Percentiles rank a stretch among this genome's conserved stretches.
phyloP scores from a whole-genome alignment of 2,888 invertebrate species.

The Tricholauxania praeusta region DNA sequence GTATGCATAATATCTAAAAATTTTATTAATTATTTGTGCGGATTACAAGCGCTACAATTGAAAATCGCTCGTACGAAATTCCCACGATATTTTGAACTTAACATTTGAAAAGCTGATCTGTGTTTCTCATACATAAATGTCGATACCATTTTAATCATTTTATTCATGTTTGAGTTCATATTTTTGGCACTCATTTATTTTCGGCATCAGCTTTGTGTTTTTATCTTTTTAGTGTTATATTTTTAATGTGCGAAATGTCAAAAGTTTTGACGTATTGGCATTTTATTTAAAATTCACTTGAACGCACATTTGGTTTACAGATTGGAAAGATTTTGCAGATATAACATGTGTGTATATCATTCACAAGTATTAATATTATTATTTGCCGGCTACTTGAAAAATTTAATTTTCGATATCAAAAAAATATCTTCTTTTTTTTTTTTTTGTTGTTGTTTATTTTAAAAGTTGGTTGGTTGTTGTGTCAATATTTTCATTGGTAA shows the following conservation, averaged over 20 bases:
- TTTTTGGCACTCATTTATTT: background rate
- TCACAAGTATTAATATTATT: no score
- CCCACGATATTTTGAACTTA: no score
- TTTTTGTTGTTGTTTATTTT: background rate
- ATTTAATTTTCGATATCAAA: background rate
- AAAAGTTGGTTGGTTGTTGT: slow-evolving; percentile 3
- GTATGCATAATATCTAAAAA: no score
- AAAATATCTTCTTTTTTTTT: background rate
- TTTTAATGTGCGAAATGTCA: slow-evolving; percentile 2
- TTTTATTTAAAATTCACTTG: background rate
- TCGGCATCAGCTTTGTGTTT: background rate
- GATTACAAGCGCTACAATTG: no score
- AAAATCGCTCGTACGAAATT: no score
- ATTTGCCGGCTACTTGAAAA: background rate
- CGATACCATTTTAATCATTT: no score
- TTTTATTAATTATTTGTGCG: no score
- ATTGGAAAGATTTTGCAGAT: slow-evolving; percentile 13
- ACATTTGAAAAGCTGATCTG: no score
- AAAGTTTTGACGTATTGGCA: slow-evolving; percentile 4
- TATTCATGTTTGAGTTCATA: background rate
- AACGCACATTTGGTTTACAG: slow-evolving; percentile 8
- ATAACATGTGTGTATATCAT: background rate
- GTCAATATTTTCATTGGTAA: background rate
- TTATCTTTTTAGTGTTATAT: background rate
- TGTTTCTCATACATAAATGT: no score